Evolutionary conservation across 1,140 invertebrate species (phyloP), one percentile per base, ranked within the genome.

Genomic region (Ruditapes philippinarum): DNA sequence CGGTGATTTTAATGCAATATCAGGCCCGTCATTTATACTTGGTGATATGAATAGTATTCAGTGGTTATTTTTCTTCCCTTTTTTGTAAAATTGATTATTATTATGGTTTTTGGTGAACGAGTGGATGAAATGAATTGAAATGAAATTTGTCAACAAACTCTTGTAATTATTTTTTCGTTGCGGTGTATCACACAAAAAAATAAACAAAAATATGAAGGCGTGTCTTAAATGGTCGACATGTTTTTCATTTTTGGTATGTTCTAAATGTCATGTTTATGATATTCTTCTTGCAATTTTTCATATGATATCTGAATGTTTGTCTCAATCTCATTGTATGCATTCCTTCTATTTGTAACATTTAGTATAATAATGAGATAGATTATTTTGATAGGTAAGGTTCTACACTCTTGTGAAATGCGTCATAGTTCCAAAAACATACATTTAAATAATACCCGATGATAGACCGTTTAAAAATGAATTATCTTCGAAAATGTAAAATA

Each of bases 381-480:
- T n/a, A n/a, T n/a, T n/a, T n/a, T n/a, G n/a, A n/a, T n/a, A n/a
- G n/a, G n/a, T n/a, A n/a, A n/a, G n/a, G n/a, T n/a, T n/a, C n/a
- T n/a, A n/a, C n/a, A n/a, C n/a, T n/a, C n/a, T n/a, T n/a, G n/a
- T n/a, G 40, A 42, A 19, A 70, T 49, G 36, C 14, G 38, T 49
- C 62, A 68, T 42, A 31, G 51, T 70, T 22, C n/a, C 42, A 45
- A 45, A 33, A 38, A 68, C 25, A 62, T 36, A 19, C 17, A 73
- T 49, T 36, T 86, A n/a, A 62, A 38, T 76, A 76, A 85, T 85
- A 42, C 14, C 11, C 33, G 22, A 38, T 84, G 19, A 74, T 38
- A 9, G 45, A 54, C 22, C 82, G 82, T 84, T 84, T 84, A 84
- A 84, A 84, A 84, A 49, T 42, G 33, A 73, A 84, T 84, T 84